Conservation (phyloP, 2,113 vertebrate genomes). For the Crocuta crocuta region DNA sequence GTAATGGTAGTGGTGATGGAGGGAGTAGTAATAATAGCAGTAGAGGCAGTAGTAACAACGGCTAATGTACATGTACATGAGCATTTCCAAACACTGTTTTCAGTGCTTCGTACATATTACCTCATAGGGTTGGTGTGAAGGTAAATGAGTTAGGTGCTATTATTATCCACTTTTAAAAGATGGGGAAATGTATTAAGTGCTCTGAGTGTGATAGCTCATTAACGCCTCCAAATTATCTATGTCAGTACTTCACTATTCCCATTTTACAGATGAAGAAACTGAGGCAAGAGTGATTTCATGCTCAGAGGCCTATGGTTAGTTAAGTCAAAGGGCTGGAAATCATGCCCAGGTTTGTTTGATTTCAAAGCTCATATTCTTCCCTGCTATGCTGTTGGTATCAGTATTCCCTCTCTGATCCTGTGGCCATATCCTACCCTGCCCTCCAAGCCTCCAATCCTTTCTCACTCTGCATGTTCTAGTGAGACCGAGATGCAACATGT, state of each 20-base stretch:
- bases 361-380: background rate
- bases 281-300: background rate
- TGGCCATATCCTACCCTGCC: background rate
- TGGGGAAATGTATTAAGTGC: background rate
- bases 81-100: background rate
- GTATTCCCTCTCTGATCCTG: too few species aligned
- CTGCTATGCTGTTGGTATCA: background rate
- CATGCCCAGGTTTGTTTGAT: background rate
- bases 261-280: background rate
- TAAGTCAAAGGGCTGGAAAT: background rate
- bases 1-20: background rate
- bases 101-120: background rate
- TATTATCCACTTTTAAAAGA: background rate
- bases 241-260: background rate
- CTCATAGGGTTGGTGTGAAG: background rate
- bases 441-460: rapidly evolving
- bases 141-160: background rate
- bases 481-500: background rate
- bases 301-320: background rate
- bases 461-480: background rate
- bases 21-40: too few species aligned
- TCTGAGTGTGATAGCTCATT: background rate
- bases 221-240: background rate
- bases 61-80: background rate
- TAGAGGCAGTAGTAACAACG: background rate